Conservation (phyloP, 2,113 vertebrate species). For the Fulmarus glacialis region DNA sequence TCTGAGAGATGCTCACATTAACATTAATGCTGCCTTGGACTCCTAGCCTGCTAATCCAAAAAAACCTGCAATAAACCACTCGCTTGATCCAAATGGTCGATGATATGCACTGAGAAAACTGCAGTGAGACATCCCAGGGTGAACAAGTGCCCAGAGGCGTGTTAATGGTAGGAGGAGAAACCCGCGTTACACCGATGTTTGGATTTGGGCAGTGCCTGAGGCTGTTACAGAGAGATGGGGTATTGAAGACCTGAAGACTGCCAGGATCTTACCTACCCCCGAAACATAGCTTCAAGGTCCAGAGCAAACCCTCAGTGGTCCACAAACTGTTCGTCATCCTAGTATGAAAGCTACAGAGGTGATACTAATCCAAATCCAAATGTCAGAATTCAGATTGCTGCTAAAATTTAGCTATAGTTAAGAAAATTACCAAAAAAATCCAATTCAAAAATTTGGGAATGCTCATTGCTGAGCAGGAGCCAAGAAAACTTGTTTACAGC, state of each 20-base stretch:
- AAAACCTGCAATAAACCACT: neutral
- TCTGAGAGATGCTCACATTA: neutral
- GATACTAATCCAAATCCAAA: neutral
- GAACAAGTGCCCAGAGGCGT: neutral
- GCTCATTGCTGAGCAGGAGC: neutral
- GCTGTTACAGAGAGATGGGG: neutral
- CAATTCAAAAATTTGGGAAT: neutral
- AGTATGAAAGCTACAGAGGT: neutral
- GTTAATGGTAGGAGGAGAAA: neutral
- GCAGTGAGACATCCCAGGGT: neutral
- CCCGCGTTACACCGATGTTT: fast-evolving
- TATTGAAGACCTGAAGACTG: neutral
- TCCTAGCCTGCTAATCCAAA: neutral
- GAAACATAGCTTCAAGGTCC: neutral
- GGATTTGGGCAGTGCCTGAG: neutral
- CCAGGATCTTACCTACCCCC: neutral
- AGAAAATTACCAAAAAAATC: neutral
- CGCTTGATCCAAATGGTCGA: neutral
- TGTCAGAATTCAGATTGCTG: neutral
- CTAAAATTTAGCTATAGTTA: neutral
- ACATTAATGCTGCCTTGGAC: neutral
- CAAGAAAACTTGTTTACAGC: neutral
- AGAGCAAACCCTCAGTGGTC: neutral
- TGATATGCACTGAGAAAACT: neutral
- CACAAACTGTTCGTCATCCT: neutral